phyloP scores from a whole-genome alignment of 2,888 invertebrate species.

The Drosophila meridionalis region DNA sequence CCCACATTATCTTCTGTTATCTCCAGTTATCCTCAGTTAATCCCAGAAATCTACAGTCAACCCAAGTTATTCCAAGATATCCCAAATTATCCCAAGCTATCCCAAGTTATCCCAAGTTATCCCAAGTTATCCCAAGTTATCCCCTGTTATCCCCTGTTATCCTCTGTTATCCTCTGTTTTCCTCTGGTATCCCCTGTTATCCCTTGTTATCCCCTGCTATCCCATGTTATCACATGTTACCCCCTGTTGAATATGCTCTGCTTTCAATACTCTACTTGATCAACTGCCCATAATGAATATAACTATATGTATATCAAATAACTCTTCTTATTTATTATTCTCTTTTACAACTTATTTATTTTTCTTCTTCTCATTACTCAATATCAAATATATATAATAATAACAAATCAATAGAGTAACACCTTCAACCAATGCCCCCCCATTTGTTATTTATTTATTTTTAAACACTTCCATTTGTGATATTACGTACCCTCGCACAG shows the following conservation, averaged over 20 bases:
- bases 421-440: neutral
- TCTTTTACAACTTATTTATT: neutral
- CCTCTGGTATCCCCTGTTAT: too few relatives aligned
- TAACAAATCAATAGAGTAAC: neutral
- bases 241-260: neutral
- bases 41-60: neutral
- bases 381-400: neutral
- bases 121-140: too few relatives aligned
- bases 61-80: neutral
- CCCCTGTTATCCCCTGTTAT: neutral
- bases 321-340: too few relatives aligned
- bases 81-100: neutral
- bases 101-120: neutral
- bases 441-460: neutral
- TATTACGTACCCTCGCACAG: constrained; percentile 7
- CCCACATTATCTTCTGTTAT: neutral
- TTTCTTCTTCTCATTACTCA: neutral
- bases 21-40: neutral
- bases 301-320: too few relatives aligned
- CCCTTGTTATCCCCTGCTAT: too few relatives aligned
- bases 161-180: too few relatives aligned
- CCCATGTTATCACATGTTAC: neutral
- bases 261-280: too few relatives aligned
- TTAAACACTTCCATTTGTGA: neutral
- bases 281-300: too few relatives aligned